Evolutionary conservation across 1,140 invertebrate species (phyloP).

Genomic region (Drosophila paulistorum): DNA sequence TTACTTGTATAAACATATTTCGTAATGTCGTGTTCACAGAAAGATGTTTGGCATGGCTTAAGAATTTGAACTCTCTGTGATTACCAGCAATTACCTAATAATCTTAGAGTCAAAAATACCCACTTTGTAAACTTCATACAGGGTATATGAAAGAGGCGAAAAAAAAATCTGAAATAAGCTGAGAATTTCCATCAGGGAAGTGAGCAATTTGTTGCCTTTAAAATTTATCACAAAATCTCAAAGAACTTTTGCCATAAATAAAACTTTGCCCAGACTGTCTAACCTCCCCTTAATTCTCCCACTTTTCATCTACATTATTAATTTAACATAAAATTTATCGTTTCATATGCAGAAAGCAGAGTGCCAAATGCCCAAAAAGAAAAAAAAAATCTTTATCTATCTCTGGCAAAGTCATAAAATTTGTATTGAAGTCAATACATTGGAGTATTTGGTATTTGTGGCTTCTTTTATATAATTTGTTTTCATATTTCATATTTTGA

Average conservation of each 20-base stretch:
- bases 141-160: background rate
- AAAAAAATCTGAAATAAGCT: constrained; percentile 25
- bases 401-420: constrained; percentile 53
- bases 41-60: too few species aligned
- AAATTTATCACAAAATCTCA: constrained; percentile 27
- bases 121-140: background rate
- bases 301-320: constrained; percentile 37
- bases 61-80: too few species aligned
- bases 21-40: too few species aligned
- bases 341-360: constrained; percentile 28
- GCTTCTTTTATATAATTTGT: constrained; percentile 27
- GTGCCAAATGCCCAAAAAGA: constrained; percentile 39
- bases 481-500: constrained; percentile 1
- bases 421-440: constrained; percentile 25
- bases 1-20: too few species aligned
- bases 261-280: constrained; percentile 14
- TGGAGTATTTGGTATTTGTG: constrained; percentile 20
- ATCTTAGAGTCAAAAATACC: background rate
- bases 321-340: constrained; percentile 52
- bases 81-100: too few species aligned
- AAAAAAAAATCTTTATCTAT: constrained; percentile 45
- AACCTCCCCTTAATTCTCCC: background rate
- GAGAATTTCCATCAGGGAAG: constrained; percentile 48
- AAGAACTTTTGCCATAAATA: constrained; percentile 50
- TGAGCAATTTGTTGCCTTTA: constrained; percentile 42